phyloP scores from a whole-genome alignment of 2,797 vertebrate genomes.

The Steatocranus sp. region DNA sequence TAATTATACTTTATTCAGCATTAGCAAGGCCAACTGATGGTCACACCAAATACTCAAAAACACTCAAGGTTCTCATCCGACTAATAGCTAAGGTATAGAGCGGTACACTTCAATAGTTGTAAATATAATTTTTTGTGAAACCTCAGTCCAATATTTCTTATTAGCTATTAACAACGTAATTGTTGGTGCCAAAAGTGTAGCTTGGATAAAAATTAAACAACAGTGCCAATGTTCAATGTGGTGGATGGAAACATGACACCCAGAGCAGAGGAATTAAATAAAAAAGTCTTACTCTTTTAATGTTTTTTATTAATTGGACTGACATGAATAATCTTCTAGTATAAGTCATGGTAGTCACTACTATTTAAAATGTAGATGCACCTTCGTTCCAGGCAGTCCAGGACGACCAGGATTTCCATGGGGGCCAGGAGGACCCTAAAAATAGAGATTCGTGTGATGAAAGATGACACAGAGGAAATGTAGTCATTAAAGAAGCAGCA shows the following conservation, averaged over 20 bases:
- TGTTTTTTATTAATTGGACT: neutral
- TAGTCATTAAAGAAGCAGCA: neutral
- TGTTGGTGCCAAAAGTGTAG: neutral
- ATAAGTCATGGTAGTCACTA: neutral
- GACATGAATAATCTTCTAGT: neutral
- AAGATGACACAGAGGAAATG: neutral
- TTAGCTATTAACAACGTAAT: neutral
- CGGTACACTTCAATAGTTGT: neutral
- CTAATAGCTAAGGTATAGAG: neutral
- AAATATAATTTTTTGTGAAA: neutral
- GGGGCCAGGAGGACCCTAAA: slow-evolving; percentile 88
- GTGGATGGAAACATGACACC: neutral
- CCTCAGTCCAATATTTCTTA: neutral
- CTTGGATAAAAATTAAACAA: neutral
- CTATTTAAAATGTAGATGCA: slow-evolving; percentile 38
- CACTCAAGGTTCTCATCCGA: neutral
- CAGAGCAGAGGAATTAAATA: neutral
- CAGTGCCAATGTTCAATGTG: neutral
- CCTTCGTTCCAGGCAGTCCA: slow-evolving; percentile 85
- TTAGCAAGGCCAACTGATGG: neutral
- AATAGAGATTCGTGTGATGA: slow-evolving; percentile 51
- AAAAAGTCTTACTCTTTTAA: neutral
- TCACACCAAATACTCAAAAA: neutral
- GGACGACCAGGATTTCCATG: slow-evolving; percentile 91
- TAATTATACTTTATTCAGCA: neutral